A percentile compares a stretch with the other conserved stretches of the same genome.
Conservation (phyloP, 92 coral and sea anemone genomes). For the Diadumene lineata region DNA sequence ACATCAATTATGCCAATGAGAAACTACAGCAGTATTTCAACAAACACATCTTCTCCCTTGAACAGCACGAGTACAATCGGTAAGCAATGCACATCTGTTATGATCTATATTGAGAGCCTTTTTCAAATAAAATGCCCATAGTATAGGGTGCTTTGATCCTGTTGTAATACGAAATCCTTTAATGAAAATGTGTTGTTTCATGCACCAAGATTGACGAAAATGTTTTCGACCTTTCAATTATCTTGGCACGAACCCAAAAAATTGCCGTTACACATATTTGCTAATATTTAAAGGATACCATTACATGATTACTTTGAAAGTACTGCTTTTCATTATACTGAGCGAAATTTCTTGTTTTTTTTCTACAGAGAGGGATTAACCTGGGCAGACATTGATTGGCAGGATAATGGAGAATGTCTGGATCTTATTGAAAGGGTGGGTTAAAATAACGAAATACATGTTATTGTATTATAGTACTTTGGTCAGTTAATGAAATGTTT, state of each 20-base stretch:
- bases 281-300: too few species aligned
- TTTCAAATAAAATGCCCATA: neutral
- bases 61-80: constrained; percentile 98
- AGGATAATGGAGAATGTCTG: constrained; percentile 95
- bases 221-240: too few species aligned
- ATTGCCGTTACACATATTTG: too few species aligned
- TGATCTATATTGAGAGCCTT: neutral
- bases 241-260: too few species aligned
- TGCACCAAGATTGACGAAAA: too few species aligned
- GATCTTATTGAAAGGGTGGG: constrained; percentile 95
- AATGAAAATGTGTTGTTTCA: too few species aligned
- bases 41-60: constrained; percentile 97
- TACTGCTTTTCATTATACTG: neutral
- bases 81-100: constrained; percentile 1
- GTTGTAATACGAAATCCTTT: too few species aligned
- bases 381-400: constrained; percentile 98
- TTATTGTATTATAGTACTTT: too few species aligned
- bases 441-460: too few species aligned
- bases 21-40: constrained; percentile 98
- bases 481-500: too few species aligned
- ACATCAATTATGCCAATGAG: constrained; percentile 98
- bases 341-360: neutral
- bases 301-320: too few species aligned
- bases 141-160: too few species aligned
- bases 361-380: constrained; percentile 83